Percentiles rank a stretch among this genome's conserved stretches.
Evolutionary conservation across 23 tunicate genomes (phyloP).

Genomic region (Diplosoma virens): DNA sequence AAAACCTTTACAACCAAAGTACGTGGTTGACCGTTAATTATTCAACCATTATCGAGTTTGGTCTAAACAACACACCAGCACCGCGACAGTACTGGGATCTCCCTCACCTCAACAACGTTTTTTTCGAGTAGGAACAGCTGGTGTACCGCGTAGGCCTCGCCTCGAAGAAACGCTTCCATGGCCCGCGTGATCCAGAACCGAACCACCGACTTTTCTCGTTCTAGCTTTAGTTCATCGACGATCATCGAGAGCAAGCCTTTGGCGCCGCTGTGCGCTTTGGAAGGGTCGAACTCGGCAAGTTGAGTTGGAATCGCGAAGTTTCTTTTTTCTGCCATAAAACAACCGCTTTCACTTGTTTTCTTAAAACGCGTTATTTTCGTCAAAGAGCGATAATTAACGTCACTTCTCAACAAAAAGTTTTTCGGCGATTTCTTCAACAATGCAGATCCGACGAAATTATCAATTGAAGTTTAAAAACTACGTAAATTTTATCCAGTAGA

Average conservation of each 20-base stretch:
- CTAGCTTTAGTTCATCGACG: constrained; percentile 20
- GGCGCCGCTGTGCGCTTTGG: constrained; percentile 8
- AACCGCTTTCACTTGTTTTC: too few relatives aligned
- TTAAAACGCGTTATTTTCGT: too few relatives aligned
- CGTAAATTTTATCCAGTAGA: too few relatives aligned
- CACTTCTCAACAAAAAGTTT: not conserved
- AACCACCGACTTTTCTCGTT: constrained; percentile 17
- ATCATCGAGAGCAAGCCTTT: constrained; percentile 39
- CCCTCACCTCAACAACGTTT: constrained; percentile 48
- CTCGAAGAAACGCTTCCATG: constrained; percentile 75
- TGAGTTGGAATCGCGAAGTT: constrained; percentile 6
- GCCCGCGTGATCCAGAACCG: constrained; percentile 85
- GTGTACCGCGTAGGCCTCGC: constrained; percentile 11
- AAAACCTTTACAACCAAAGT: too few relatives aligned
- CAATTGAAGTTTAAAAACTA: not conserved
- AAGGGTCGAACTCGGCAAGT: not conserved
- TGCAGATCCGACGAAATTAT: not conserved
- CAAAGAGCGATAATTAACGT: too few relatives aligned
- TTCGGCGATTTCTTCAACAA: not conserved
- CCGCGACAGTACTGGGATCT: too few relatives aligned
- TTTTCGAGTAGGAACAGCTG: constrained; percentile 55
- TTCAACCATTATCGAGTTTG: too few relatives aligned
- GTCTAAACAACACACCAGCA: too few relatives aligned
- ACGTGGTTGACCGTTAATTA: too few relatives aligned
- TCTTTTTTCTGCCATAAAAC: not conserved